phyloP scores from a whole-genome alignment of 2,797 vertebrate species.

The Melanotaenia pygmaea region DNA sequence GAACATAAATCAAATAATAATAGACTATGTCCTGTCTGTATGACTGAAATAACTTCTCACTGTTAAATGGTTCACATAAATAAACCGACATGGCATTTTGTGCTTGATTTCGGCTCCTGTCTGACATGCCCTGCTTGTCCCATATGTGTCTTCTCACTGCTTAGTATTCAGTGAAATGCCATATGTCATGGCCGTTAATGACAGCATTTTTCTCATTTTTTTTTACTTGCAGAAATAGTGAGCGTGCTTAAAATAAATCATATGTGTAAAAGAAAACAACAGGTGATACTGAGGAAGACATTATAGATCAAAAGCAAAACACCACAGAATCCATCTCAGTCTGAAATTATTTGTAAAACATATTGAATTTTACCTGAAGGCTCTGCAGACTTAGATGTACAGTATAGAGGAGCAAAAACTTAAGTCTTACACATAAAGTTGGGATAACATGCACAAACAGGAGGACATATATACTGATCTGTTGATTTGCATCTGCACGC shows the following conservation, averaged over 20 bases:
- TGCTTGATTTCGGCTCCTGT: conserved; percentile 30
- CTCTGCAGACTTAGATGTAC: background rate
- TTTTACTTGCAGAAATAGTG: background rate
- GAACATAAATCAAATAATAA: conserved; percentile 54
- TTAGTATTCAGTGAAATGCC: conserved; percentile 27
- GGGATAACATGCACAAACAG: background rate
- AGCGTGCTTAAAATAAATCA: conserved; percentile 9
- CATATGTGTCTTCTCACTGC: background rate
- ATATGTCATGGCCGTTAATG: conserved; percentile 45
- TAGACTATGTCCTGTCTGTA: conserved; percentile 19
- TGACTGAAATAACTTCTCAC: conserved; percentile 48
- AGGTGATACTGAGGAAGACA: conserved; percentile 10
- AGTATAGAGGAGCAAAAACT: background rate
- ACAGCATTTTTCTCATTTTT: conserved; percentile 8
- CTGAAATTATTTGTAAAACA: conserved; percentile 34
- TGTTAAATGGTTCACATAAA: conserved; percentile 41
- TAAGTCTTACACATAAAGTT: background rate
- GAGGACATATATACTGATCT: background rate
- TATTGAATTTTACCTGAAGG: conserved; percentile 18
- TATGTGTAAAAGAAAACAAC: conserved; percentile 17
- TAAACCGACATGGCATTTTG: conserved; percentile 27
- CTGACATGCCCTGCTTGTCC: background rate
- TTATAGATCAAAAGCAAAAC: conserved; percentile 26
- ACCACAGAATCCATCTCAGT: conserved; percentile 6
- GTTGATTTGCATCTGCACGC: background rate